Evolutionary conservation across 2,113 vertebrate genomes (phyloP).

Genomic region (Trogon melanurus): DNA sequence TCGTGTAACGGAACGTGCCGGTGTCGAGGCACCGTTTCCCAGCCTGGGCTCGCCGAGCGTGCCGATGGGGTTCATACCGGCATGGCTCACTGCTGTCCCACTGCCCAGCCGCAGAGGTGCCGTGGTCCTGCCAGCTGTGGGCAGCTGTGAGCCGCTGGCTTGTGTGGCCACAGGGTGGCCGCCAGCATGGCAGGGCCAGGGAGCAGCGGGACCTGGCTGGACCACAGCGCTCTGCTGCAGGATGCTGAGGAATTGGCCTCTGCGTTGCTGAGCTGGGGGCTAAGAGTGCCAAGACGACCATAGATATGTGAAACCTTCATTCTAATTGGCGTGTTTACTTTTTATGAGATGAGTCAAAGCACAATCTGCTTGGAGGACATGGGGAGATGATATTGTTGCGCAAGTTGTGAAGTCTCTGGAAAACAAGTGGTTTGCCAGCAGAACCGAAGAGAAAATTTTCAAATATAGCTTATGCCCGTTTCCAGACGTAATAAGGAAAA

Average conservation of each 20-base stretch:
- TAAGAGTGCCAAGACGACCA: neutral
- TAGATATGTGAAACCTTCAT: neutral
- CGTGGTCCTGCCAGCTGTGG: accelerated
- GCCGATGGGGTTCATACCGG: accelerated
- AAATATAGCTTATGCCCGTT: neutral
- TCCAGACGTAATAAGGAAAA: neutral
- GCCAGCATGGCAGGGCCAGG: accelerated
- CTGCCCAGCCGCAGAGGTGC: neutral
- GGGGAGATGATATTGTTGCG: neutral
- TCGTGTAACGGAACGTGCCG: accelerated
- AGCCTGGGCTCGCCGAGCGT: accelerated
- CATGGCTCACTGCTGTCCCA: accelerated
- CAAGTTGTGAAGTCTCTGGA: neutral
- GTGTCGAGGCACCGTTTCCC: neutral
- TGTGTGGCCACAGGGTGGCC: accelerated
- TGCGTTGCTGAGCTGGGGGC: neutral
- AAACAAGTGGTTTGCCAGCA: neutral
- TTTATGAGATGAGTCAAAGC: neutral
- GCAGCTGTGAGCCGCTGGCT: accelerated
- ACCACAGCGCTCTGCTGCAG: neutral
- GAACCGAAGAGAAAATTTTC: neutral
- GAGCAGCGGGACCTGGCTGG: neutral
- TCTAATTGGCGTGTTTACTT: neutral
- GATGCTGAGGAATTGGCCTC: neutral
- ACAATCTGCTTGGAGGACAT: neutral